Evolutionary conservation across 2,113 vertebrate species (phyloP).

Genomic region (Meriones unguiculatus): DNA sequence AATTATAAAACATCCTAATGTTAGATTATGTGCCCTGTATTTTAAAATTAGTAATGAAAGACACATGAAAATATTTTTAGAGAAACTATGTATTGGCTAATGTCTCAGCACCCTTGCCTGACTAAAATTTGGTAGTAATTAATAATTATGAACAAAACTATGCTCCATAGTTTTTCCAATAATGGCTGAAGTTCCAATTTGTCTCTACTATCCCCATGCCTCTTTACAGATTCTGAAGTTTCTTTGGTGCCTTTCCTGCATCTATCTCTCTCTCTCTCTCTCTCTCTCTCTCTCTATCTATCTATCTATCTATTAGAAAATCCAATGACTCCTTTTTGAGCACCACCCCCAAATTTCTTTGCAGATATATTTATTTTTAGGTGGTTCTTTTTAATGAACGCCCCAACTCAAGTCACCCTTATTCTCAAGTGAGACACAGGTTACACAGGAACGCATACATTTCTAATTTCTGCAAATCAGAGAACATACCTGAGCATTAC

Average conservation of each 20-base stretch:
- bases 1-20: not conserved
- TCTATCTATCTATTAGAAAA: not conserved
- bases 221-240: not conserved
- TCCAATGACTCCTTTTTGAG: not conserved
- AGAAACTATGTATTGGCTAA: not conserved
- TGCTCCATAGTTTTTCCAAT: not conserved
- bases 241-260: not conserved
- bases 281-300: no score
- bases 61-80: not conserved
- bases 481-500: accelerated
- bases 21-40: not conserved
- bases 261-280: no score
- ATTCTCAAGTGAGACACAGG: accelerated
- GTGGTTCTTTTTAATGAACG: not conserved
- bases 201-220: not conserved
- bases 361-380: not conserved
- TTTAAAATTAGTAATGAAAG: not conserved
- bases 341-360: no score
- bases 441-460: not conserved
- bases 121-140: not conserved
- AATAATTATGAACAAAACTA: not conserved
- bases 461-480: not conserved
- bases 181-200: not conserved
- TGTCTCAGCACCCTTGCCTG: not conserved
- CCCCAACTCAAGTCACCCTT: not conserved